These are phyloP conservation scores for Mylabris phalerata DNA, from an alignment of 1,140 invertebrate species.

Conservation along the genomic window DNA sequence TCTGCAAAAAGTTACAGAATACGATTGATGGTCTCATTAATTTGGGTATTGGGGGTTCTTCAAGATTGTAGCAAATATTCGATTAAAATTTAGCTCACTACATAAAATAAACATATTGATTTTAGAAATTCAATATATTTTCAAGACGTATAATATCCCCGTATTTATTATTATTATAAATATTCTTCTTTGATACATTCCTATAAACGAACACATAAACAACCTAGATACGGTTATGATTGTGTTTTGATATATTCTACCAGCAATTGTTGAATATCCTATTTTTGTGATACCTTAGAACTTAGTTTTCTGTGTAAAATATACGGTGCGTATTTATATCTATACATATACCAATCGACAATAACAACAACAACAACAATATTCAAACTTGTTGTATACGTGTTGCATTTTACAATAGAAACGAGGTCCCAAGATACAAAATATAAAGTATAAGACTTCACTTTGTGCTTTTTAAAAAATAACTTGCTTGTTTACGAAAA, in stretches of 20 bases:
- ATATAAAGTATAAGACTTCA: slow-evolving; percentile 3
- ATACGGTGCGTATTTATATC: not conserved
- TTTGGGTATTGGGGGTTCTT: too few relatives aligned
- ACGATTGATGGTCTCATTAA: too few relatives aligned
- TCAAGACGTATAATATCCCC: not conserved
- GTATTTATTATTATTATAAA: too few relatives aligned
- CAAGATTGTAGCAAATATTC: too few relatives aligned
- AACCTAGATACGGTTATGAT: slow-evolving; percentile 8
- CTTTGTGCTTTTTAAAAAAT: slow-evolving; percentile 11
- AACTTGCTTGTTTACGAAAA: slow-evolving; percentile 14
- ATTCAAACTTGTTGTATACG: not conserved
- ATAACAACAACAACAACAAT: too few relatives aligned
- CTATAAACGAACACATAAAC: slow-evolving; percentile 7
- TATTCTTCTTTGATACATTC: not conserved
- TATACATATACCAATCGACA: not conserved
- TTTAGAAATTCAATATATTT: slow-evolving; percentile 14
- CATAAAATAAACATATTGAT: not conserved
- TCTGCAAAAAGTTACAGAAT: too few relatives aligned
- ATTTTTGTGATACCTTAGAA: slow-evolving; percentile 16
- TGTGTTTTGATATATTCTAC: slow-evolving; percentile 16
- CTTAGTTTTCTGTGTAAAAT: slow-evolving; percentile 1
- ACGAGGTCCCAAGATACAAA: not conserved
- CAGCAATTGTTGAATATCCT: slow-evolving; percentile 15
- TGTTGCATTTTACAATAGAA: slow-evolving; percentile 9
- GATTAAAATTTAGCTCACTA: too few relatives aligned